Evolutionary conservation across 2,113 vertebrate genomes (phyloP).

Genomic region (Kryptolebias marmoratus): DNA sequence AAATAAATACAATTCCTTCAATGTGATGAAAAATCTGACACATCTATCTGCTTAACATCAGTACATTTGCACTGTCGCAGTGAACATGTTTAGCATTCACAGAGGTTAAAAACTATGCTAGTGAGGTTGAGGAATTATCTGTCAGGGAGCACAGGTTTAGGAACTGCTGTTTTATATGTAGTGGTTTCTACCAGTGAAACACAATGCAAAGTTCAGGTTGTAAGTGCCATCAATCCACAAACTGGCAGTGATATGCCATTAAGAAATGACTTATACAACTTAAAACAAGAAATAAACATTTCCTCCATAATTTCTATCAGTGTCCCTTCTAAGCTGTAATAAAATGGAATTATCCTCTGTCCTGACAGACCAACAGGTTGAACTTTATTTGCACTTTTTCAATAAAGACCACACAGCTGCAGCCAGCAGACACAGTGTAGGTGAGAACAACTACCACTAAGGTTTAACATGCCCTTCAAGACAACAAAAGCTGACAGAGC

Average conservation of each 20-base stretch:
- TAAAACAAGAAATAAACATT: neutral
- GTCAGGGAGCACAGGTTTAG: neutral
- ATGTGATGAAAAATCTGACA: no score
- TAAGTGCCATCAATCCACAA: slow-evolving; percentile 2
- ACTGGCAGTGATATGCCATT: neutral
- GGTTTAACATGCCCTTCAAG: slow-evolving; percentile 63
- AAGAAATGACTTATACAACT: neutral
- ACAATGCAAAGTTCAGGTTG: neutral
- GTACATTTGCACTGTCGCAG: neutral
- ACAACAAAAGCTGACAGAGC: slow-evolving; percentile 59
- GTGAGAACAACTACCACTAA: slow-evolving; percentile 47
- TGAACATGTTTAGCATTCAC: neutral
- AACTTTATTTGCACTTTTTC: slow-evolving; percentile 1
- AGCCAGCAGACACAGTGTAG: slow-evolving; percentile 32
- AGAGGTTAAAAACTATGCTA: neutral
- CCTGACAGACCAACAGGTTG: neutral
- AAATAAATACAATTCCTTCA: no score
- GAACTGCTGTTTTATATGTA: neutral
- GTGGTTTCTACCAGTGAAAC: neutral
- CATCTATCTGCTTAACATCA: neutral
- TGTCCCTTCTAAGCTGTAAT: neutral
- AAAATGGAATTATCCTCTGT: slow-evolving; percentile 6
- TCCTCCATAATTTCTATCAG: neutral
- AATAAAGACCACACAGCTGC: slow-evolving; percentile 8
- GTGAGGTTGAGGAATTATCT: no score